Conservation (phyloP, 2,888 invertebrate genomes). For the Sesia bembeciformis region DNA sequence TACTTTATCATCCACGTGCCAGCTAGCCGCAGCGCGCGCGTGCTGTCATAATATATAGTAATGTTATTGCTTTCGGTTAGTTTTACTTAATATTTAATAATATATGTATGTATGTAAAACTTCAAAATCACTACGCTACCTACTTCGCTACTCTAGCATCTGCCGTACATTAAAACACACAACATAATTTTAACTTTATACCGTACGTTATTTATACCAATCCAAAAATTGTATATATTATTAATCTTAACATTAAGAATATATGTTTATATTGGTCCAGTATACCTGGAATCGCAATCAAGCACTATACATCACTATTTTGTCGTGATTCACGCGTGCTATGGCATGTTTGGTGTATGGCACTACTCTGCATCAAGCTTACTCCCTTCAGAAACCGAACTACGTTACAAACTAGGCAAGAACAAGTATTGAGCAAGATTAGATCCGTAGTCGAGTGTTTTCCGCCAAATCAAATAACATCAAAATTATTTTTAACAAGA, state of each 20-base stretch:
- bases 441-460: slow-evolving; percentile 28
- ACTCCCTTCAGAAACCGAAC: slow-evolving; percentile 1
- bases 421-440: slow-evolving; percentile 65
- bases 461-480: slow-evolving; percentile 29
- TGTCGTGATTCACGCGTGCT: slow-evolving; percentile 25
- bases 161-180: slow-evolving; percentile 68
- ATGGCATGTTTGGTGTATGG: slow-evolving; percentile 48
- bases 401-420: slow-evolving; percentile 23
- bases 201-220: slow-evolving; percentile 63
- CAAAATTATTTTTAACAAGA: slow-evolving; percentile 3
- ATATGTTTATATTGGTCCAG: slow-evolving; percentile 63
- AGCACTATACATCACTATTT: slow-evolving; percentile 28
- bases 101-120: slow-evolving; percentile 55
- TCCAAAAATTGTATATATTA: slow-evolving; percentile 58
- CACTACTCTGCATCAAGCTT: slow-evolving; percentile 55
- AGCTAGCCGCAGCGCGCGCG: slow-evolving; percentile 54
- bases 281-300: slow-evolving; percentile 49
- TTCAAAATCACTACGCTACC: slow-evolving; percentile 70
- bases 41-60: slow-evolving; percentile 37
- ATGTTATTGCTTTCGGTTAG: slow-evolving; percentile 71
- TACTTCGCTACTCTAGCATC: slow-evolving; percentile 58
- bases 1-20: neutral
- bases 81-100: slow-evolving; percentile 40
- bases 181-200: slow-evolving; percentile 46
- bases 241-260: slow-evolving; percentile 52